Evolutionary conservation across 2,888 invertebrate species (phyloP), one percentile per base, ranked within the genome.

Genomic region (Apotomis capreana): DNA sequence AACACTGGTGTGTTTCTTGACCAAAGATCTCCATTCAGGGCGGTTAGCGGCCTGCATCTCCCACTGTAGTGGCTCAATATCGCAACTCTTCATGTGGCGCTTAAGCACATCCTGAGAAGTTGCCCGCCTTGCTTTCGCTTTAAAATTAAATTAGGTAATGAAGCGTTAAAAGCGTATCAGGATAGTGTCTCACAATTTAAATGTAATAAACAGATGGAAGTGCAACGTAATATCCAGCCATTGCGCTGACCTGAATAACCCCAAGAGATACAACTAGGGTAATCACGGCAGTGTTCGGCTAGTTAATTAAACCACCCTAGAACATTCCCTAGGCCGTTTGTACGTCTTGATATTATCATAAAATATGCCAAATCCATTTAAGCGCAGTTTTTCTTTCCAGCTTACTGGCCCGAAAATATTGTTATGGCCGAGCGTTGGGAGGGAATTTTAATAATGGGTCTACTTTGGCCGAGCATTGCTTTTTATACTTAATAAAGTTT

Each of bases 331-430:
- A 78, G 80, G 77, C 79, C 84, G 82, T 86, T 85, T 81, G 80
- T 81, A 83, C 78, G 79, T 83, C 83, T 83, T 84, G 83, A 85
- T 78, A 80, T 80, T 82, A 79, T 79, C 79, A 82, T 81, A 80
- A 89, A 89, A 89, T 89, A 88, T 88, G 87, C 86, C 83, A 85
- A 85, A 88, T 87, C 84, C 85, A 85, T 89, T 89, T 87, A 84
- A 84, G 82, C 81, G 81, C 86, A 85, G 84, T 89, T 89, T 89
- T 87, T 87, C 84, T 83, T 84, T 83, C 78, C 83, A 80, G 87
- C 83, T 84, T 84, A 84, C 83, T 85, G 85, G 82, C 77, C 80
- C 75, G 84, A 85, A 85, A 86, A 90, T 87, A 88, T 89, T 89
- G 86, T 88, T 87, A 86, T 83, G 83, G 82, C 76, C 78, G 76